Base-by-base conservation (phyloP, 2,113 vertebrate genomes). In the Sigmodon hispidus region DNA sequence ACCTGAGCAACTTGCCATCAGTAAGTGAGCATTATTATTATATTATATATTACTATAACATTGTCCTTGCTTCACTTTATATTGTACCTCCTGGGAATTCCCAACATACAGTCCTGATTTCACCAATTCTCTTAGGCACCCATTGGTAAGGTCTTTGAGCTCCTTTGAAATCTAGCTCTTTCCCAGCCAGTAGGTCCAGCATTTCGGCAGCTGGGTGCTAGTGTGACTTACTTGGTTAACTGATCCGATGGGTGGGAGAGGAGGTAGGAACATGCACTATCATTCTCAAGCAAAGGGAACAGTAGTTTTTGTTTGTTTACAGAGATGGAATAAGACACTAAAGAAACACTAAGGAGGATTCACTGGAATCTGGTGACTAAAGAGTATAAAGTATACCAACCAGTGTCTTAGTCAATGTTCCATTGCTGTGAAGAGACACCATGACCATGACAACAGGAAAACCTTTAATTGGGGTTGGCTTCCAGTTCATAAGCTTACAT, bases 91-190 rank as follows among this genome's bases (percentile, higher is more conserved):
- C 76, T 29, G 1, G 26, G 57, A 3, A 45, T 57, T 31, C 69
- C 34, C 13, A 31, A 61, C 17, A n/a, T 6, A 26, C 36, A 40
- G 40, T 24, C 61, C 24, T 50, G 31, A 36, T n/a, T n/a, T 55
- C 77, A 73, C 29, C 57, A 13, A 29, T 43, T 72, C 55, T 65
- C 21, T 10, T 5, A 36, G 81, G 75, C 31, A 10, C 40, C 1
- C 4, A 0, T 4, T 40, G 85, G 22, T 17, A 1, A 3, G 3
- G 40, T 16, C 57, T 48, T 19, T 36, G 1, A 50, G 61, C 15
- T 72, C 61, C 65, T 31, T 7, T 10, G 61, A 36, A 36, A 83
- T 19, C 17, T 59, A 26, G 21, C 43, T 43, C 40, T 87, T 80
- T 21, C 34, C 43, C 31, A 45, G 40, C 52, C 0, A 29, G 36